Conservation (phyloP, 1,140 invertebrate genomes). For the Drosophila erecta region DNA sequence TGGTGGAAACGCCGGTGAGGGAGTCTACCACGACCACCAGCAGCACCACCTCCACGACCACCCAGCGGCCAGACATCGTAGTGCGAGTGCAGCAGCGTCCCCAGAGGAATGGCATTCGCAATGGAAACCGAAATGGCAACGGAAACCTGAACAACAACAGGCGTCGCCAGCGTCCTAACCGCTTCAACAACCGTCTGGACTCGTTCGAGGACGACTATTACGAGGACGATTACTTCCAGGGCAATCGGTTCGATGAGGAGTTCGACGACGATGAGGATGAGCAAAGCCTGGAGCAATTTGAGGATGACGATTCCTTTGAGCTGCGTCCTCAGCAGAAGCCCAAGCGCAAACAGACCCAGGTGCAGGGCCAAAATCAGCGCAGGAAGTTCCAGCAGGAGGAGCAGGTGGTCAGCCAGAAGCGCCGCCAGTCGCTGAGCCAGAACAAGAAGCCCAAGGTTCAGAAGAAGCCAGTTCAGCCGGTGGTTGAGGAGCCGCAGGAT, state of each 20-base stretch:
- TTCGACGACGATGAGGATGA: conserved; percentile 61
- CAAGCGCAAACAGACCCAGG: conserved; percentile 27
- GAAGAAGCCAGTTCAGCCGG: conserved; percentile 26
- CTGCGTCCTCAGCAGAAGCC: conserved; percentile 41
- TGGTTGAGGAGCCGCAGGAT: conserved; percentile 29
- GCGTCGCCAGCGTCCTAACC: conserved; percentile 53
- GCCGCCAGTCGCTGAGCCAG: conserved; percentile 2
- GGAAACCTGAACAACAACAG: conserved; percentile 29
- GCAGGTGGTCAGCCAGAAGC: conserved; percentile 31
- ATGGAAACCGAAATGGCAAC: conserved; percentile 27
- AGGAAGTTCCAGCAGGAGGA: conserved; percentile 27
- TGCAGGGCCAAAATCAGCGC: conserved; percentile 16
- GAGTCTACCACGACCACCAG: conserved; percentile 36
- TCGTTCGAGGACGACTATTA: conserved; percentile 71
- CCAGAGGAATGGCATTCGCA: conserved; percentile 35
- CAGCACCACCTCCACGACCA: conserved; percentile 50
- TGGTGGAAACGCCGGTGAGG: conserved; percentile 72
- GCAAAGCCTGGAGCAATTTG: conserved; percentile 29
- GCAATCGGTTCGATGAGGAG: conserved; percentile 60
- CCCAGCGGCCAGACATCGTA: conserved; percentile 71
- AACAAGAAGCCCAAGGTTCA: conserved; percentile 27
- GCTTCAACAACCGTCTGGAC: conserved; percentile 60
- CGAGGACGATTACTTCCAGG: conserved; percentile 67
- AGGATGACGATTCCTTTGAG: conserved; percentile 49
- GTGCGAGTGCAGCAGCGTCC: conserved; percentile 72